These are phyloP conservation scores for Aepyceros melampus DNA, from an alignment of 2,113 vertebrate genomes.

Conservation along the genomic window DNA sequence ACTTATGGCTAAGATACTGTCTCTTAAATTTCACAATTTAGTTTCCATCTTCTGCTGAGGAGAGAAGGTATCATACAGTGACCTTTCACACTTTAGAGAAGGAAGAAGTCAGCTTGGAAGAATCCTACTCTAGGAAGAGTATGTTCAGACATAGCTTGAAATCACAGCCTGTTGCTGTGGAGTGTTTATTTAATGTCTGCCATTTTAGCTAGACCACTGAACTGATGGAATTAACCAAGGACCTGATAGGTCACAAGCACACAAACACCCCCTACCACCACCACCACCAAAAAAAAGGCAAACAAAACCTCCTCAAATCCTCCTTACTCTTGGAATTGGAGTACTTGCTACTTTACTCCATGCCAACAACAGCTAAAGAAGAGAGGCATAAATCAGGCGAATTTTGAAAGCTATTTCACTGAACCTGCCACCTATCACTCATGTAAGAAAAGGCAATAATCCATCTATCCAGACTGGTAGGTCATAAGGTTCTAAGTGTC, in stretches of 20 bases:
- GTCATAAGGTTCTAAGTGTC: conserved; percentile 47
- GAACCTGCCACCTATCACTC: conserved; percentile 43
- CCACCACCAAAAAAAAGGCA: neutral
- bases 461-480: conserved; percentile 30
- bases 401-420: conserved; percentile 44
- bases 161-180: neutral
- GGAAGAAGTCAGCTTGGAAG: neutral
- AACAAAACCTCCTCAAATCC: neutral
- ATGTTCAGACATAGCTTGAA: neutral
- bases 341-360: neutral
- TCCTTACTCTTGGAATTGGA: neutral
- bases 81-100: neutral
- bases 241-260: neutral
- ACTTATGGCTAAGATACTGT: neutral
- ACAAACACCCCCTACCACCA: neutral
- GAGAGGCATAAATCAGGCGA: conserved; percentile 23
- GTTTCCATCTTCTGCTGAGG: neutral
- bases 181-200: neutral
- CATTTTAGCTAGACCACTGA: neutral
- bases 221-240: neutral
- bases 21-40: neutral
- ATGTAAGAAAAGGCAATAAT: conserved; percentile 30
- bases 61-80: neutral
- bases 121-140: neutral
- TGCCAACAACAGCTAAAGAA: conserved; percentile 32